Base-by-base conservation (phyloP, 2,888 invertebrate species). In the Perizoma flavofasciatum region DNA sequence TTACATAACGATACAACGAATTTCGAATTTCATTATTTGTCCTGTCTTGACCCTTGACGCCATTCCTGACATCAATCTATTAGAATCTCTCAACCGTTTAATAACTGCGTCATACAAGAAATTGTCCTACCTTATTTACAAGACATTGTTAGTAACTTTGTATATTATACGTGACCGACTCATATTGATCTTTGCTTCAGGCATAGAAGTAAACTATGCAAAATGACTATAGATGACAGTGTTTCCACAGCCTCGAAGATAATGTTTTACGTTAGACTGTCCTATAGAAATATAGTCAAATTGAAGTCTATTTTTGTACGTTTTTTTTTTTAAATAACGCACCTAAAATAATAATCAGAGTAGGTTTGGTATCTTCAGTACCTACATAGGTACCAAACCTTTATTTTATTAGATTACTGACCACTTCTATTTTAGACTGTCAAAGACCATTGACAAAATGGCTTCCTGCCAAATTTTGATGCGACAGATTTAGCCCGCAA, bases 101-200 rank as follows among this genome's bases (percentile, higher is more conserved):
- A 34, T 8, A 56, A 56, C 50, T 56, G 56, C 56, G 50, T 47
- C 50, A 22, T 1, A 22, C 22, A 22, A 22, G 22, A 22, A n/a
- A n/a, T n/a, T n/a, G n/a, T n/a, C 22, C 22, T 22, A 22, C 22
- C 22, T 22, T 22, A 22, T 2, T 22, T 2, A 22, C 22, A 22
- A 22, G 22, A 22, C 1, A 22, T 22, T 22, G 22, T 22, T 22
- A 22, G 22, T 22, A 22, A 1, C 1, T 22, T 4, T 22, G n/a
- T 10, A 10, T 41, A 41, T 10, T 41, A n/a, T 10, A 10, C 41
- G 41, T 41, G 41, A 22, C 22, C 22, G 22, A n/a, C n/a, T n/a
- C n/a, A n/a, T n/a, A n/a, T n/a, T n/a, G n/a, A 22, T 22, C 1
- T 22, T 22, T 22, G 22, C 22, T 22, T 22, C 22, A 22, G 22